A percentile compares a stretch with the other conserved stretches of the same genome.
Evolutionary conservation across 2,113 vertebrate species (phyloP).

Genomic region (Zosterops pallidus): DNA sequence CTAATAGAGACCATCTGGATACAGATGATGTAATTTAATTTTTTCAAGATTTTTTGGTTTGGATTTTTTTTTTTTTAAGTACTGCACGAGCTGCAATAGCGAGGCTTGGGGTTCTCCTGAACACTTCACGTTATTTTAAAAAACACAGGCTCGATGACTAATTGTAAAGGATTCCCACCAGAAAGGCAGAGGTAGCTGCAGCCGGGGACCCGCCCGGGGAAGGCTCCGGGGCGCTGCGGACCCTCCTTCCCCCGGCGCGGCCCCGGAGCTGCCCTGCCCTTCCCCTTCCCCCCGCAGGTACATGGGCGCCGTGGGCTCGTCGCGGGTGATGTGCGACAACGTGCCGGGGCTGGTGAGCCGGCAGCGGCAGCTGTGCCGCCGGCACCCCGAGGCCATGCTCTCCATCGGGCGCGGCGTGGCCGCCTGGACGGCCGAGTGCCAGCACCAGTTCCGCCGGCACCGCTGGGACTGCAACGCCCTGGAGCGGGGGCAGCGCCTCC

Average conservation of each 20-base stretch:
- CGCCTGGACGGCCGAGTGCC: slow-evolving; percentile 92
- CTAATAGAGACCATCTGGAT: slow-evolving; percentile 81
- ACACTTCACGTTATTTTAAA: slow-evolving; percentile 28
- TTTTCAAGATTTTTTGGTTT: slow-evolving; percentile 38
- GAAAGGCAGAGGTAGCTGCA: background rate
- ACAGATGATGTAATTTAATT: slow-evolving; percentile 73
- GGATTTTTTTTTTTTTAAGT: background rate
- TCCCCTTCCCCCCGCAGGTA: slow-evolving; percentile 74
- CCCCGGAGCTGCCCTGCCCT: background rate
- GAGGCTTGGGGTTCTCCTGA: slow-evolving; percentile 26
- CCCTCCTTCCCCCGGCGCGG: too few relatives aligned
- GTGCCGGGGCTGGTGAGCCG: slow-evolving; percentile 91
- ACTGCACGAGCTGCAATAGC: background rate
- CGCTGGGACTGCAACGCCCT: slow-evolving; percentile 94
- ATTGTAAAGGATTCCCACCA: background rate
- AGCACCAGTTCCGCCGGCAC: slow-evolving; percentile 93
- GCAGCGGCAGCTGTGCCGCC: slow-evolving; percentile 92
- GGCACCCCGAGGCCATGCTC: slow-evolving; percentile 88
- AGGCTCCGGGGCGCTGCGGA: background rate
- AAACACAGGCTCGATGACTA: background rate
- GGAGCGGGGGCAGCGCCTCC: slow-evolving; percentile 86
- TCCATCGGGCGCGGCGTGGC: slow-evolving; percentile 86
- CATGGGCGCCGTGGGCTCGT: slow-evolving; percentile 90
- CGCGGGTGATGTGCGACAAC: slow-evolving; percentile 95
- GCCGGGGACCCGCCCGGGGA: background rate